Base-by-base conservation (phyloP, 1,140 invertebrate species). In the Orussus abietinus region DNA sequence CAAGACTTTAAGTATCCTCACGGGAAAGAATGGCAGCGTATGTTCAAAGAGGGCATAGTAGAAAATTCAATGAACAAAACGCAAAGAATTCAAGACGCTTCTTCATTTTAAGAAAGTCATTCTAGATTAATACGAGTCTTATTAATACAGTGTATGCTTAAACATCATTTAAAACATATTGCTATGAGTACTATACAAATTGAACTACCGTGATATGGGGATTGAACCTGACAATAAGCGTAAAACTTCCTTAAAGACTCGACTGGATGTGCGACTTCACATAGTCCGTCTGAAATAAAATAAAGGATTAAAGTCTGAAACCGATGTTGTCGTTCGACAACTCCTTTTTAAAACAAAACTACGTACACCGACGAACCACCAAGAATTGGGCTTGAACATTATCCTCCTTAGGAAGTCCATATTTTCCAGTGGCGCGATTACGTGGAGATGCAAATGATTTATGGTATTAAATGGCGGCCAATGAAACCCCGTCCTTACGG, bases 391-490 rank as follows among this genome's bases (percentile, higher is more conserved):
- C 61, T 69, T 81, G 57, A 92, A 96, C 44, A 92, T 82, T 19
- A 80, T 42, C 41, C 74, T 76, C 9, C 77, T 69, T 4, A 90
- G 42, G 14, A 85, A 80, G 1, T 77, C 73, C 83, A 96, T 91
- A 49, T 84, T 72, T n/a, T 77, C 78, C 7, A 79, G 74, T 2
- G 91, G 90, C 2, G 84, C 83, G 43, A 96, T 93, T 1, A 85
- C 80, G 53, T 96, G 92, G 21, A 96, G 70, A 71, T 96, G 92
- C 3, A 96, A 73, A 72, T 96, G 92, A 34, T 73, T 65, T 0
- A 96, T 78, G 5, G 82, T 83, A 33, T 85, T 83, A 65, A 94
- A 95, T 1, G 92, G 92, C 13, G 92, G 90, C 84, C 88, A 88
- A 60, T 96, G 92, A 64, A 93, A 96, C 1, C 92, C 92, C 32